Evolutionary conservation across 2,113 vertebrate species (phyloP).

Genomic region (Excalfactoria chinensis): DNA sequence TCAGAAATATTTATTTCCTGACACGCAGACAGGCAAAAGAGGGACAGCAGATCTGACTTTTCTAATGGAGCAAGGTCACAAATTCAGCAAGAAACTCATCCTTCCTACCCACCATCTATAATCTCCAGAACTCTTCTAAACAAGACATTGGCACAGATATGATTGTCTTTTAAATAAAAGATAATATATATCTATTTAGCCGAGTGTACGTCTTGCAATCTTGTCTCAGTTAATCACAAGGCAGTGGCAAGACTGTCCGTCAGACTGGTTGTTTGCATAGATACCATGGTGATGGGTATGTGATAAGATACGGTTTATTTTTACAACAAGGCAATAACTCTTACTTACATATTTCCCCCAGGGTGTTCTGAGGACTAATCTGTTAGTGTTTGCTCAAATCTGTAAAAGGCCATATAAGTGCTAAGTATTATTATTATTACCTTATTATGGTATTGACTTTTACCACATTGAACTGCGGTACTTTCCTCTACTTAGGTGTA

Average conservation of each 20-base stretch:
- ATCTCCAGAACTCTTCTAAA: not conserved
- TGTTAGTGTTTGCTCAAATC: constrained; percentile 50
- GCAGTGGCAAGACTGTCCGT: not conserved
- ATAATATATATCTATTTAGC: not conserved
- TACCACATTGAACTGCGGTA: constrained; percentile 10
- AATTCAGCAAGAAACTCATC: not conserved
- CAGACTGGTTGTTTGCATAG: not conserved
- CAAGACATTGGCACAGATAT: not conserved
- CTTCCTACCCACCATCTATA: not conserved
- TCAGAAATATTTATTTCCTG: not conserved
- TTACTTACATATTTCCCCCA: constrained; percentile 13
- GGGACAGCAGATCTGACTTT: not conserved
- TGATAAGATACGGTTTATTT: constrained; percentile 2
- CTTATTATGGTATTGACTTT: constrained; percentile 60
- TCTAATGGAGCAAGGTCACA: not conserved
- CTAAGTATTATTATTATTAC: constrained; percentile 33
- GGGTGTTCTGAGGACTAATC: constrained; percentile 41
- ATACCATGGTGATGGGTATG: not conserved
- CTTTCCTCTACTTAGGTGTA: constrained; percentile 33
- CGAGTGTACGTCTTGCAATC: not conserved
- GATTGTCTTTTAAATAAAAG: not conserved
- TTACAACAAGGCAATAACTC: constrained; percentile 62
- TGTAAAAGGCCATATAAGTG: constrained; percentile 53
- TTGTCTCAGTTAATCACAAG: not conserved
- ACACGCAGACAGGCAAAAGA: not conserved